Evolutionary conservation across 2,113 vertebrate species (phyloP).

Genomic region (Holacanthus passer): DNA sequence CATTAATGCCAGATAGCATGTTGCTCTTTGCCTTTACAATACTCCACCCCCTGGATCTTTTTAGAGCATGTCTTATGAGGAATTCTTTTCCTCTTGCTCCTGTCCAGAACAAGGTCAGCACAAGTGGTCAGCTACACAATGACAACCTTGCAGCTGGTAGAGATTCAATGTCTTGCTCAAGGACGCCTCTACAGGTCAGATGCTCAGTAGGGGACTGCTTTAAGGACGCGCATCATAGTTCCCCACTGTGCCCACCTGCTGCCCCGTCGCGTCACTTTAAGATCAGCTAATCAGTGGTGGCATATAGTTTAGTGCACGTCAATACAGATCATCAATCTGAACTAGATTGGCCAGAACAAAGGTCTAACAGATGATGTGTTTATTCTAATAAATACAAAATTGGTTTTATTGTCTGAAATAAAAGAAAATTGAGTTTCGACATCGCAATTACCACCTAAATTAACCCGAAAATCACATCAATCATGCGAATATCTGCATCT

Average conservation of each 20-base stretch:
- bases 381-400: too few relatives aligned
- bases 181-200: slow-evolving; percentile 36
- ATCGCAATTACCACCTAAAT: neutral
- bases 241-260: slow-evolving; percentile 33
- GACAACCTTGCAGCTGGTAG: slow-evolving; percentile 18
- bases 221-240: neutral
- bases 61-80: slow-evolving; percentile 11
- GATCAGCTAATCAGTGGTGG: neutral
- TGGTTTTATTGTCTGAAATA: too few relatives aligned
- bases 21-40: slow-evolving; percentile 12
- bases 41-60: neutral
- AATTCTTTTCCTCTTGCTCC: neutral
- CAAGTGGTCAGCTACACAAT: slow-evolving; percentile 5
- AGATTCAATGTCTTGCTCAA: slow-evolving; percentile 23
- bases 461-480: neutral
- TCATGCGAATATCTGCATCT: neutral
- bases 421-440: neutral
- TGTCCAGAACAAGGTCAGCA: slow-evolving; percentile 11
- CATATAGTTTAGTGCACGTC: neutral
- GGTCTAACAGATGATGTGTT: too few relatives aligned
- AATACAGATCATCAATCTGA: neutral
- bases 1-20: neutral
- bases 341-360: too few relatives aligned
- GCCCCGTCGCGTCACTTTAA: neutral
- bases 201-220: neutral